A percentile compares a stretch with the other conserved stretches of the same genome.
phyloP scores from a whole-genome alignment of 2,888 invertebrate species.

The Microdon myrmicae region DNA sequence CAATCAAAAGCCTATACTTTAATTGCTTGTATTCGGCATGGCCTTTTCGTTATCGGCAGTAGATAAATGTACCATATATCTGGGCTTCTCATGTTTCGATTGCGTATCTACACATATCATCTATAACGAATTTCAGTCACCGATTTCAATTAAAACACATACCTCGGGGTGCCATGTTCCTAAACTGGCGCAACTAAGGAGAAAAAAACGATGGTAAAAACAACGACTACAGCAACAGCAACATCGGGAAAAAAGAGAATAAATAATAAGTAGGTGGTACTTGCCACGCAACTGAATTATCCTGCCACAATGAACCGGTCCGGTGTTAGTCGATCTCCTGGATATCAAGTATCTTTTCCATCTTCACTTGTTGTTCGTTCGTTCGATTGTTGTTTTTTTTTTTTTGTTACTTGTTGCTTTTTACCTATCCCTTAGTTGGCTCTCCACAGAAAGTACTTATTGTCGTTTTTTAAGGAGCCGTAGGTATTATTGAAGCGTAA shows the following conservation, averaged over 20 bases:
- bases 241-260: too few species aligned
- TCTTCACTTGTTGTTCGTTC: neutral
- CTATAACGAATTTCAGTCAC: neutral
- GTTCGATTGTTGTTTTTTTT: neutral
- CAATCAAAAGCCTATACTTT: too few species aligned
- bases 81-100: neutral
- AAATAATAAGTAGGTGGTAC: conserved; percentile 30
- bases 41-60: too few species aligned
- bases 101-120: neutral
- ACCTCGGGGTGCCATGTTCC: neutral
- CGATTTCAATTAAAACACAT: conserved; percentile 24
- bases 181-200: neutral
- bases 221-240: too few species aligned
- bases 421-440: neutral
- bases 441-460: too few species aligned
- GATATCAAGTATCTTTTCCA: neutral
- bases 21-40: too few species aligned
- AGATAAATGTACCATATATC: too few species aligned
- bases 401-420: conserved; percentile 2
- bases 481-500: conserved; percentile 41
- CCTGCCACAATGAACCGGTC: conserved; percentile 25
- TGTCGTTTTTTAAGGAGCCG: conserved; percentile 26
- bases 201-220: conserved; percentile 3
- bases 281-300: conserved; percentile 37
- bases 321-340: neutral